These are phyloP conservation scores for Polypedilum vanderplanki DNA, from an alignment of 1,140 invertebrate species.

Conservation along the genomic window DNA sequence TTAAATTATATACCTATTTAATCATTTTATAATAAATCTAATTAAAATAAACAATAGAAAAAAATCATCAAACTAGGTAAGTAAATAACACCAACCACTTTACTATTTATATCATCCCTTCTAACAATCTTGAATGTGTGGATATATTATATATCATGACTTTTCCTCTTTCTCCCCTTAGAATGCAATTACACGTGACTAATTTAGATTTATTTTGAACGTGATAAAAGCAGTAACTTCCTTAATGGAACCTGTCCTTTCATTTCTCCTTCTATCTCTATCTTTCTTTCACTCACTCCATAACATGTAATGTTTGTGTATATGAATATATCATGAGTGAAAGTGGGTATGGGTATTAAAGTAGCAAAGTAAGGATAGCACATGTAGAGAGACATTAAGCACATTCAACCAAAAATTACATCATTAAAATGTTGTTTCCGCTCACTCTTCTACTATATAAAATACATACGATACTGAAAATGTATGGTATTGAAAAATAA, in stretches of 20 bases:
- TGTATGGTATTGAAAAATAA: not conserved
- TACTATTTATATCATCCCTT: no score
- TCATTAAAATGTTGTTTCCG: conserved; percentile 18
- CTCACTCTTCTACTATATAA: not conserved
- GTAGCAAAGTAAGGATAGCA: not conserved
- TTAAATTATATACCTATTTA: no score
- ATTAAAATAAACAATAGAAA: no score
- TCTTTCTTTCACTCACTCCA: not conserved
- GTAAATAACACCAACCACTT: no score
- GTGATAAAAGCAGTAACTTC: not conserved
- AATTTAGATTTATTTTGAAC: conserved; percentile 15
- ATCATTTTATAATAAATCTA: no score
- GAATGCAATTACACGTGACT: conserved; percentile 12
- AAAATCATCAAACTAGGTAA: no score
- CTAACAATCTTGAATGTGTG: no score
- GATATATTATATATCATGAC: no score
- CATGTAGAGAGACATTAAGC: conserved; percentile 11
- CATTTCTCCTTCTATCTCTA: not conserved
- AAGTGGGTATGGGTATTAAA: not conserved
- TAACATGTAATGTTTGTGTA: not conserved
- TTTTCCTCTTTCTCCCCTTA: not conserved
- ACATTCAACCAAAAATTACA: conserved; percentile 16
- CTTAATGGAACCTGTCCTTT: not conserved
- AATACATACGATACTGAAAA: conserved; percentile 4
- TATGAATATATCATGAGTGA: not conserved